Base-by-base conservation (phyloP, 1,140 invertebrate species). In the Trichonephila clavata region DNA sequence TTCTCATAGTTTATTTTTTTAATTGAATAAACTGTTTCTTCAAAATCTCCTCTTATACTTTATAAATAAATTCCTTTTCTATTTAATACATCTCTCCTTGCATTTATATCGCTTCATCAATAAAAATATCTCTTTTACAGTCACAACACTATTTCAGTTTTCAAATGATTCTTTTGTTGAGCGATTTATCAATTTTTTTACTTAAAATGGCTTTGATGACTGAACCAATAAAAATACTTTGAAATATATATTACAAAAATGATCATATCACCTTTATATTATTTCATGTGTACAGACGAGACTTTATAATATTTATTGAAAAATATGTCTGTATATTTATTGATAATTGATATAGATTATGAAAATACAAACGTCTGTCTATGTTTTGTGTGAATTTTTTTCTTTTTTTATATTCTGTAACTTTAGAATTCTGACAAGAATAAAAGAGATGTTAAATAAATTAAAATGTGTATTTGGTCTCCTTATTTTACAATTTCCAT, bases 251-350 rank as follows among this genome's bases (percentile, higher is more conserved):
- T 6, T 24, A 24, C 27, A 18, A 71, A 27, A 27, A 32, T 16
- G 27, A 71, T n/a, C n/a, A 71, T 24, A 32, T 71, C 4, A 6
- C 14, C 21, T 71, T 5, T 32, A 27, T 71, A 84, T 84, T 83
- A 24, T 39, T 77, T 87, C 57, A 50, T 39, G n/a, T 87, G 92
- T 93, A 93, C 84, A 93, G 84, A 80, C 63, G 43, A 68, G 61
- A 86, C 27, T 91, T 39, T 91, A 91, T 93, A 18, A 27, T 93
- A 93, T 93, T 93, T 93, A 93, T 93, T 93, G 43, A 43, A 86
- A 93, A 50, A 63, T 86, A 18, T 61, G 27, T 80, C 61, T 93
- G 84, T 93, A 93, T 93, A 93, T 93, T 93, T 93, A 93, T 93
- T 93, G 50, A 91, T 80, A 87, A 92, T 93, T 87, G 43, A 87